Percentiles rank a stretch among this genome's conserved stretches.
phyloP scores from a whole-genome alignment of 2,113 vertebrate species.

The Nycticorax nycticorax region DNA sequence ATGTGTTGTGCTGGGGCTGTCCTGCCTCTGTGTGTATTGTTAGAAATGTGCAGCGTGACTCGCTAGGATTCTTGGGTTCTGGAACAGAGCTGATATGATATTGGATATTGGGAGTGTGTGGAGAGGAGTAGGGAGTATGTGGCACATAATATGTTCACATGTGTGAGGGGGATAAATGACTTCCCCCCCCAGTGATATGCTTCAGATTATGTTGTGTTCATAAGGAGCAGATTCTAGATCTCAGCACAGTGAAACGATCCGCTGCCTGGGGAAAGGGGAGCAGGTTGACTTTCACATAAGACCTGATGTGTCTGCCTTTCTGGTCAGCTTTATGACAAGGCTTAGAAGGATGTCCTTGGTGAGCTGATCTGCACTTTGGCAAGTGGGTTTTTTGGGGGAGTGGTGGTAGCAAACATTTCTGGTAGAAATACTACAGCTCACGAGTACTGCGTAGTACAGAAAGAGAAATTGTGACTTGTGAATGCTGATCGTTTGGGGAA shows the following conservation, averaged over 20 bases:
- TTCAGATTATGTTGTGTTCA: neutral
- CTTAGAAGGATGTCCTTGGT: neutral
- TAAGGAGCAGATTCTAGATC: neutral
- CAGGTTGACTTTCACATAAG: neutral
- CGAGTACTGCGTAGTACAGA: neutral
- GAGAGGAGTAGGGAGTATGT: neutral
- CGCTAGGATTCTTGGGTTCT: neutral
- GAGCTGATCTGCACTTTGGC: neutral
- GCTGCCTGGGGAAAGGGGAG: neutral
- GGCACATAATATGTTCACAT: neutral
- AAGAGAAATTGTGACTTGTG: neutral
- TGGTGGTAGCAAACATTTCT: neutral
- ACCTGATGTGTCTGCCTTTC: neutral
- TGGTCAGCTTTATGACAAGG: neutral
- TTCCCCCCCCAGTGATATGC: neutral
- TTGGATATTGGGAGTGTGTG: neutral
- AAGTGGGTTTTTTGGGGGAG: neutral
- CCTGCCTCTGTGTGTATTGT: neutral
- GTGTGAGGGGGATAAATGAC: neutral
- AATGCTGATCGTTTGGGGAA: neutral
- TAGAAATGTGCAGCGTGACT: neutral
- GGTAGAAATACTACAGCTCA: neutral
- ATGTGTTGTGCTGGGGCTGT: neutral
- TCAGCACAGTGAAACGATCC: neutral
- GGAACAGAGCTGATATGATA: neutral